Evolutionary conservation across 1,140 invertebrate genomes (phyloP), one percentile per base, ranked within the genome.

Genomic region (Microplitis demolitor): DNA sequence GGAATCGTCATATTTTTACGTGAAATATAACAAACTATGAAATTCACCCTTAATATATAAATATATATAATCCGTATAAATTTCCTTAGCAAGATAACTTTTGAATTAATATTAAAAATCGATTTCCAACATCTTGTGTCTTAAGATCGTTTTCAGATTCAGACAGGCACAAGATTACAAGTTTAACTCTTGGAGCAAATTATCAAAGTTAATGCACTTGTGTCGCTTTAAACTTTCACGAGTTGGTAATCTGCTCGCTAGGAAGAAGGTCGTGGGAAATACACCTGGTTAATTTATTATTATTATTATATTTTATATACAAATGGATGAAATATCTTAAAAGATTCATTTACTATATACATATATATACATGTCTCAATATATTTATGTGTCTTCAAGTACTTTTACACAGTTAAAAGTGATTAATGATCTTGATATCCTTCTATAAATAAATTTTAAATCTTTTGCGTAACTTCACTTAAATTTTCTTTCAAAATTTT

Each of bases 391-490:
- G 58, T 69, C 56, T 61, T 33, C 39, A 14, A 34, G 56, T 69
- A 39, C 56, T 39, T 56, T 69, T 56, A 60, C 56, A 51, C 53
- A 68, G 37, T 64, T 14, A 13, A 24, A 45, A 53, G 68, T 69
- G 68, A 69, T 69, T 69, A 58, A 69, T 69, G 68, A 58, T 62
- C 54, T 39, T 56, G 68, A 69, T 69, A 69, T 69, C 56, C 56
- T 69, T 58, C 56, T 58, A 14, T 50, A 35, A 45, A 45, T 11
- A 45, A 45, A 4, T 6, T 45, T 45, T 8, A 45, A 45, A 45
- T 45, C 39, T 45, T 45, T 45, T 45, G 39, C 39, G 39, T 45
- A 45, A 45, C 16, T 24, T 56, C n/a, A 16, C 16, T 56, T 56
- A 3, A 16, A 16, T 56, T 56, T 56, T 56, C 53, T 45, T 11